phyloP scores from a whole-genome alignment of 2,888 invertebrate species.

The Meghimatium bilineatum region DNA sequence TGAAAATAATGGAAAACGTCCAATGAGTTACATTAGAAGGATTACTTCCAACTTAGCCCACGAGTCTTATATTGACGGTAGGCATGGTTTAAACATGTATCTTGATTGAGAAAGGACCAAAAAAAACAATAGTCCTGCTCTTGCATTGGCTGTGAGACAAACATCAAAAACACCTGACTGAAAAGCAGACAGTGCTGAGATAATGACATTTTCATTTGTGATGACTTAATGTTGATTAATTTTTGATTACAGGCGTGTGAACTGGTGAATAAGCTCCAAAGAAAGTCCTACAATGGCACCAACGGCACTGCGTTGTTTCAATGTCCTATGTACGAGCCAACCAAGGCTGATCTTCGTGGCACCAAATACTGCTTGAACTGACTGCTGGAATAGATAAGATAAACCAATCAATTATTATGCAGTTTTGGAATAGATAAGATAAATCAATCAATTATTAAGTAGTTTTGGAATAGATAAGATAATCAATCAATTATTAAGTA shows the following conservation, averaged over 20 bases:
- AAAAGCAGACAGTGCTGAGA: neutral
- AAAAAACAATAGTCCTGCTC: neutral
- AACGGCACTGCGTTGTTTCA: neutral
- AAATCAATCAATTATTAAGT: neutral
- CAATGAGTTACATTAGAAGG: too few relatives aligned
- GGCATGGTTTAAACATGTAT: neutral
- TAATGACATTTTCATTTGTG: too few relatives aligned
- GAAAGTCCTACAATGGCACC: neutral
- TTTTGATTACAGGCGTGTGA: neutral
- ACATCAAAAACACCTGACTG: neutral
- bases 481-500: neutral
- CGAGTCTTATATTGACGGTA: neutral
- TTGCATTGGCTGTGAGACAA: neutral
- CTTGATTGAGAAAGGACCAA: neutral
- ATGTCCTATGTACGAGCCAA: neutral
- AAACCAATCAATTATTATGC: neutral
- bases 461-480: neutral
- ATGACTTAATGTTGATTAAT: neutral
- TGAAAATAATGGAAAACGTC: too few relatives aligned
- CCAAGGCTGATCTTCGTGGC: neutral
- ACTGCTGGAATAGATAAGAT: neutral
- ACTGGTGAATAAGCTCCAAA: neutral
- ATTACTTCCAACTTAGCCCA: too few relatives aligned
- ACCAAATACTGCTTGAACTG: neutral
- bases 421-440: neutral